Percentiles rank a stretch among this genome's conserved stretches.
phyloP scores from a whole-genome alignment of 2,888 invertebrate genomes.

The Spisula subtruncata region DNA sequence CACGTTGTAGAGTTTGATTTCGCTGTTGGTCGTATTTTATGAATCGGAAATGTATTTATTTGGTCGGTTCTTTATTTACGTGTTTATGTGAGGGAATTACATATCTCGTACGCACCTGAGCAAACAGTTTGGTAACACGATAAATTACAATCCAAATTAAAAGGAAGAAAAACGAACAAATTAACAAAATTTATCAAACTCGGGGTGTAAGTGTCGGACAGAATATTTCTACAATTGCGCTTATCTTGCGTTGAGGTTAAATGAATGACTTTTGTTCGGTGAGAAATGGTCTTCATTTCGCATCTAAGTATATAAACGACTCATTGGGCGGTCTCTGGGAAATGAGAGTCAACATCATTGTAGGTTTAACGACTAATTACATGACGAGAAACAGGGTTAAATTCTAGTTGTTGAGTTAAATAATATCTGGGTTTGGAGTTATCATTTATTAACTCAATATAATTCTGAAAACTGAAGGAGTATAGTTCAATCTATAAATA shows the following conservation, averaged over 20 bases:
- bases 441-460: no score
- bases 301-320: neutral
- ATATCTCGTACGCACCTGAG: slow-evolving; percentile 38
- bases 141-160: slow-evolving; percentile 32
- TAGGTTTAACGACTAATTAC: no score
- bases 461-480: no score
- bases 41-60: slow-evolving; percentile 27
- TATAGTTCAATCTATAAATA: no score
- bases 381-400: no score
- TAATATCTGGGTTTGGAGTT: no score
- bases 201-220: slow-evolving; percentile 24
- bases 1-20: neutral
- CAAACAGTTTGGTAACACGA: slow-evolving; percentile 29
- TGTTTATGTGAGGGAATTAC: slow-evolving; percentile 10
- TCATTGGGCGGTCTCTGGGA: neutral
- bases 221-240: slow-evolving; percentile 25
- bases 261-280: slow-evolving; percentile 15
- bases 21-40: slow-evolving; percentile 1
- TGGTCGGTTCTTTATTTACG: slow-evolving; percentile 26
- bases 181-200: slow-evolving; percentile 36
- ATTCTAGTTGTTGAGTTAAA: no score
- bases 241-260: slow-evolving; percentile 2
- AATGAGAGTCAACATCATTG: no score
- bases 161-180: slow-evolving; percentile 20
- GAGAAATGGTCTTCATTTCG: neutral